Evolutionary conservation across 2,797 vertebrate species (phyloP), one percentile per base, ranked within the genome.

Genomic region (Telmatherina bonti): DNA sequence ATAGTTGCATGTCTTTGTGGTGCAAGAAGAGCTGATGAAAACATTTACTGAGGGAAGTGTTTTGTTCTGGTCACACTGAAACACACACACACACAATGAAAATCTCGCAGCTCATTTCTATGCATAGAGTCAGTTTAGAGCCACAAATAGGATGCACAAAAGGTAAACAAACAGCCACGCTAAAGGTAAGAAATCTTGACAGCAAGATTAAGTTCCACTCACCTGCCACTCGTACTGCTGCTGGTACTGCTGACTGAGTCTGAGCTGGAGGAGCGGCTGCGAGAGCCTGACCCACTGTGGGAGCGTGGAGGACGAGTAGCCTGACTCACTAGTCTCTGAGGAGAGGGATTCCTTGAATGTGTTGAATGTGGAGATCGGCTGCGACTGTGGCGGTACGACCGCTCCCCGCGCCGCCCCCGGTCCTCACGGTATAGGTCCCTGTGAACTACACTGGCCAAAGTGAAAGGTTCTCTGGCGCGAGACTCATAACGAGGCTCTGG

Each of bases 211-310:
- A 49, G 60, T 18, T 52, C 59, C 57, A 83, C 93, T 93, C 95
- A 99, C 98, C 97, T 99, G 96, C 97, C 97, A 12, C 97, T 99
- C 82, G 96, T 99, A 87, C 96, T 98, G 92, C 96, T 99, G 95
- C 94, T 98, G 95, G 96, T 98, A 94, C 97, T 99, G 96, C 97
- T 99, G 94, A 98, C 94, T 0, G 98, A 99, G 86, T 99, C 97
- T 0, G 97, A 99, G 89, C 98, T 99, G 83, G 98, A 99, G 60
- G 98, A 98, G 75, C 97, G 94, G 89, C 97, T 99, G 68, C 83
- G 93, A 18, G 98, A 98, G 53, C 96, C 96, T 9, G 97, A 98
- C 85, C 95, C 96, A 9, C 97, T 98, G 89, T 95, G 96, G 56
- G 97, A 99, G 68, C 94, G 93, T 7, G 96, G 79, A 20, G 96